Conservation (phyloP, 2,797 vertebrate species). For the Xiphophorus birchmanni region DNA sequence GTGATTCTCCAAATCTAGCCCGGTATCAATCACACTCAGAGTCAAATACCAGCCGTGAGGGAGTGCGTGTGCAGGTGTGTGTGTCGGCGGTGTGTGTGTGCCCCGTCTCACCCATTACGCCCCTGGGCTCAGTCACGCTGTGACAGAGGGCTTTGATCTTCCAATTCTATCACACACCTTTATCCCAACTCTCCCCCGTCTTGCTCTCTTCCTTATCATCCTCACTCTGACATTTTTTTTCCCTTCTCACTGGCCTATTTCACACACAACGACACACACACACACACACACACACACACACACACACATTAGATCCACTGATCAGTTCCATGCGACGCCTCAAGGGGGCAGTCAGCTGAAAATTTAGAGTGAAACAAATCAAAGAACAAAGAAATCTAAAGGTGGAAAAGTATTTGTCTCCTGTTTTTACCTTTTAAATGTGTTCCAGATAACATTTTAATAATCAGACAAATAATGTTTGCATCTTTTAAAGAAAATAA, state of each 20-base stretch:
- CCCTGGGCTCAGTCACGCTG: constrained; percentile 75
- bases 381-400: neutral
- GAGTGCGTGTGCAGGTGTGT: constrained; percentile 36
- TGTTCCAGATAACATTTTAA: neutral
- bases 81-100: constrained; percentile 41
- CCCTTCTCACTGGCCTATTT: constrained; percentile 24
- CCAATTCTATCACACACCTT: constrained; percentile 78
- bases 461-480: neutral
- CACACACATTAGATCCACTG: neutral
- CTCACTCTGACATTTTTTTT: constrained; percentile 35
- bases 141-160: constrained; percentile 79
- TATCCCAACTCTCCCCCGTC: constrained; percentile 66
- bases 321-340: constrained; percentile 47
- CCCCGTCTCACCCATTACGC: constrained; percentile 74
- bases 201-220: constrained; percentile 67
- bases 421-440: neutral
- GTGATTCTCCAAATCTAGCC: constrained; percentile 79
- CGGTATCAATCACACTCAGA: constrained; percentile 78
- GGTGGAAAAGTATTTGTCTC: neutral
- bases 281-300: constrained; percentile 1
- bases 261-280: constrained; percentile 11
- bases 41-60: constrained; percentile 66
- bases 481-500: neutral
- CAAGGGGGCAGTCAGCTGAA: constrained; percentile 45
- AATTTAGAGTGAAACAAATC: constrained; percentile 10